Evolutionary conservation across 2,797 vertebrate species (phyloP).

Genomic region (Neopelma chrysocephalum): DNA sequence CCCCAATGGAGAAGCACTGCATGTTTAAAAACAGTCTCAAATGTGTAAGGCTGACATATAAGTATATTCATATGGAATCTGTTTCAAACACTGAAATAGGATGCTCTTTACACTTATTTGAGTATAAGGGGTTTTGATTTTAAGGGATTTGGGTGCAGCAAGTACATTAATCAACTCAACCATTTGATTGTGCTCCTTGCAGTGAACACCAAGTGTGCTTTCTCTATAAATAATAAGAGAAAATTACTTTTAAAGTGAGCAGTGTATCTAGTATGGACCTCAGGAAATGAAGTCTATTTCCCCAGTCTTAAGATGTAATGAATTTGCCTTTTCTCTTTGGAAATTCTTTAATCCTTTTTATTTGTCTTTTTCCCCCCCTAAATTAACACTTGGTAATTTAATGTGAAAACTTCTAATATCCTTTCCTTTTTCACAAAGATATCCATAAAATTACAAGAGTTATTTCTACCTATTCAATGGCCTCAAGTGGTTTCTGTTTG

Average conservation of each 20-base stretch:
- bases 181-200: not conserved
- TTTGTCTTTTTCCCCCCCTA: accelerated
- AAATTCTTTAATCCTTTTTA: not conserved
- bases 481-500: not conserved
- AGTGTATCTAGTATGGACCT: not conserved
- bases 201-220: not conserved
- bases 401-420: not conserved
- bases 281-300: not conserved
- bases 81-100: not conserved
- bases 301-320: not conserved
- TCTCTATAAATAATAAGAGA: not conserved
- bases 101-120: not conserved
- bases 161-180: not conserved
- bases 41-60: not conserved
- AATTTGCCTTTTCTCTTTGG: not conserved
- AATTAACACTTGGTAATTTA: not conserved
- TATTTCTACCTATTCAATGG: not conserved
- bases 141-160: not conserved
- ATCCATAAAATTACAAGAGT: not conserved
- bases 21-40: not conserved
- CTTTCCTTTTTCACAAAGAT: not conserved
- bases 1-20: accelerated
- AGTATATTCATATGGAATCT: not conserved
- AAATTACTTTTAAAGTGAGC: not conserved
- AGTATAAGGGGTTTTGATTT: not conserved